Evolutionary conservation across 2,113 vertebrate genomes (phyloP), one percentile per base, ranked within the genome.

Genomic region (Lonchura striata): DNA sequence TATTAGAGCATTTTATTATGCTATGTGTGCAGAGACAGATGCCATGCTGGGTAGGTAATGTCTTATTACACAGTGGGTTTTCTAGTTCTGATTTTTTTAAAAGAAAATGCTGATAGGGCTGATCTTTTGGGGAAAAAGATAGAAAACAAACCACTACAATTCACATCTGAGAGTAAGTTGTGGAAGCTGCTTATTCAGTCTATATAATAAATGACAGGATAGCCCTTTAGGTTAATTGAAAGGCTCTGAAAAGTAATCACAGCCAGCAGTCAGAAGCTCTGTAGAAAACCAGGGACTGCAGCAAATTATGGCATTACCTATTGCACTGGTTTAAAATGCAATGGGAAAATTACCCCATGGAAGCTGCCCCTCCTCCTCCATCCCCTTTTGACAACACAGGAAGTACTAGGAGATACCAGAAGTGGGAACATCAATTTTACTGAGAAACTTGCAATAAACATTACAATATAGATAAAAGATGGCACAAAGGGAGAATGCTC

Each of bases 1-100:
- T 86, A 99, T 99, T 71, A 97, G 99, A 88, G 98, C 98, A 41
- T 99, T 98, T 97, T 99, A 99, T 97, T 99, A 99, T 79, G 99
- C 99, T 72, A 99, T 99, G 99, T 99, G 99, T 97, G 99, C 99
- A 4, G 99, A 99, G 94, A 98, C 99, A 69, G 99, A 99, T 94
- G 98, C 98, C 83, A 99, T 99, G 99, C 97, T 99, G 70, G 99
- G 99, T 99, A 95, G 92, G 98, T 98, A 57, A 63, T 77, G 25
- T 93, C 47, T 68, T 49, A 47, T 74, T 92, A 41, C 42, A 39
- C 66, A 41, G 44, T 74, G 24, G 23, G 10, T 71, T 61, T 76
- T 81, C 44, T 42, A 46, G 8, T 71, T 86, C 27, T 52, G 30
- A 7, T 53, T 11, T 44, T 53, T 76, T 68, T 20, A 22, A 11